These are phyloP conservation scores for Phymanthus crucifer DNA, from an alignment of 92 coral and sea anemone species.

Conservation along the genomic window DNA sequence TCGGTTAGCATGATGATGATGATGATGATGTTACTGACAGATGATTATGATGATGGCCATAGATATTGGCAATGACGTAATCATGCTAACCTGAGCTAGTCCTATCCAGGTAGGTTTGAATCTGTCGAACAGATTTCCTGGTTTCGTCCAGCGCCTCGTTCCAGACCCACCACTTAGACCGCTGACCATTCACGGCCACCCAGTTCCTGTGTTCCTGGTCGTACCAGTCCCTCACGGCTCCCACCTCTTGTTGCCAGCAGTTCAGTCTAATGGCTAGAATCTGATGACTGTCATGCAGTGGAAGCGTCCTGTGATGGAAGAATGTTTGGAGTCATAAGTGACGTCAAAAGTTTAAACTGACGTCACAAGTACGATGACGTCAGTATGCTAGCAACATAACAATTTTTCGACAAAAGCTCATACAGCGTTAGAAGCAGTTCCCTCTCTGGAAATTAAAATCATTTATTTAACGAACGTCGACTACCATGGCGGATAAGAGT, in stretches of 20 bases:
- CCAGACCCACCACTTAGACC: conserved; percentile 99
- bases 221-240: conserved; percentile 78
- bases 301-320: conserved; percentile 58
- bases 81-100: conserved; percentile 65
- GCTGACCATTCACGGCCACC: conserved; percentile 77
- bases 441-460: not conserved
- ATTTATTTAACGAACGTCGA: not conserved
- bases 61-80: not conserved
- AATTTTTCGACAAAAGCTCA: not conserved
- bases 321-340: not conserved
- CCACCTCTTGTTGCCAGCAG: conserved; percentile 87
- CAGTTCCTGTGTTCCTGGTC: conserved; percentile 82
- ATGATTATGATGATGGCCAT: not conserved
- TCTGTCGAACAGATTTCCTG: conserved; percentile 81
- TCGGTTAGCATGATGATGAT: not conserved
- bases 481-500: too few relatives aligned
- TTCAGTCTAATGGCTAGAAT: conserved; percentile 90
- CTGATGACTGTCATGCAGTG: conserved; percentile 95
- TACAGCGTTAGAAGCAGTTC: not conserved
- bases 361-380: not conserved
- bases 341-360: too few relatives aligned
- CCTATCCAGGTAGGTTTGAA: conserved; percentile 83
- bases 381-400: too few relatives aligned
- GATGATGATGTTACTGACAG: not conserved
- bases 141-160: conserved; percentile 81